Evolutionary conservation across 2,113 vertebrate genomes (phyloP).

Genomic region (Epinephelus lanceolatus): DNA sequence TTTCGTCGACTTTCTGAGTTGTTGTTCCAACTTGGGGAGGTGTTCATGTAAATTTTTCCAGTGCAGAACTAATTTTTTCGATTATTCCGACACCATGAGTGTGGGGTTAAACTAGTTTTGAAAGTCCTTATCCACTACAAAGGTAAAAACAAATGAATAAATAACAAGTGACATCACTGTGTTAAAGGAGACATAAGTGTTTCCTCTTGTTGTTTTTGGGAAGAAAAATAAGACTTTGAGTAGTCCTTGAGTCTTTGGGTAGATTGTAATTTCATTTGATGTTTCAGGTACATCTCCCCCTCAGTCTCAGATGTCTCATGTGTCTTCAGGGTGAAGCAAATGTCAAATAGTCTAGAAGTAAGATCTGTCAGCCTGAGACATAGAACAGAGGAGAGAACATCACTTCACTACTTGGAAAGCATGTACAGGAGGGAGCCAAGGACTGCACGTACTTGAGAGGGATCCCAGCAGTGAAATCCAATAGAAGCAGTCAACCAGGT

Average conservation of each 20-base stretch:
- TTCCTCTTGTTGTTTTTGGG: background rate
- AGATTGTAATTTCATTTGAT: background rate
- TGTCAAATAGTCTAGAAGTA: background rate
- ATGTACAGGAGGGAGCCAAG: background rate
- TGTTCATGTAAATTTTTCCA: too few relatives aligned
- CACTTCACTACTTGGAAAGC: background rate
- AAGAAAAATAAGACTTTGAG: background rate
- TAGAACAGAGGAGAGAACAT: background rate
- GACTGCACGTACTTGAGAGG: background rate
- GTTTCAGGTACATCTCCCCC: background rate
- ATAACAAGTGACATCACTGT: background rate
- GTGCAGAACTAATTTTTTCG: too few relatives aligned
- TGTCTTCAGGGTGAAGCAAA: constrained; percentile 7
- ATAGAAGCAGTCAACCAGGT: constrained; percentile 23
- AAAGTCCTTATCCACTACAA: background rate
- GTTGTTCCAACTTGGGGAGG: too few relatives aligned
- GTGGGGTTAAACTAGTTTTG: background rate
- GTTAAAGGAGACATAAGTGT: background rate
- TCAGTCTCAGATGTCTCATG: background rate
- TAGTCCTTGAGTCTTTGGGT: background rate
- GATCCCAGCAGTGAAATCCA: background rate
- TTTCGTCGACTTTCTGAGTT: too few relatives aligned
- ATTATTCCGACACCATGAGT: too few relatives aligned
- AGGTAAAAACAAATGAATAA: background rate
- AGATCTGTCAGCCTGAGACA: constrained; percentile 11